Base-by-base conservation (phyloP, 2,113 vertebrate genomes). In the Pterocles orientalis region DNA sequence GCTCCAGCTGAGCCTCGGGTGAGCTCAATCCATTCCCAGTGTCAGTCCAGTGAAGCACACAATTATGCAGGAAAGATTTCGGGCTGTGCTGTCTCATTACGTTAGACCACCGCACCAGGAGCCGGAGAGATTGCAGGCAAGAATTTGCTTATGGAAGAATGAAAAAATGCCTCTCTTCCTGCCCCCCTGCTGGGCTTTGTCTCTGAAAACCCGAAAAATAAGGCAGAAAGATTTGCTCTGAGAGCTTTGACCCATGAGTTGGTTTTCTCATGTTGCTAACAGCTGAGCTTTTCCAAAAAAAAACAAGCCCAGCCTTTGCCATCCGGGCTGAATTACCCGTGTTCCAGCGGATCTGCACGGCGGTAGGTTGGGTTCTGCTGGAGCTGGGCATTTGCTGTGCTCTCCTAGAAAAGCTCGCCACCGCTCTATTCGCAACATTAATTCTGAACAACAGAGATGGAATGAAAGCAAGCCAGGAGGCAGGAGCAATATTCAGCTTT, bases 401-500 rank as follows among this genome's bases (percentile, higher is more conserved):
- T 87, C 90, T 91, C 93, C 91, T 95, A 87, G 96, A 91, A 90
- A 80, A 91, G 66, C 94, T 96, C 89, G 64, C 82, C 4, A 8
- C 73, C 10, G 2, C 62, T 80, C 58, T 89, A 68, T 71, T 25
- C 76, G 85, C 79, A 34, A 39, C 91, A 60, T 84, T 83, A 92
- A 92, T 89, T 86, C 88, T 21, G 26, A 91, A 33, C 76, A 88
- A 15, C 80, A 60, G 88, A 64, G 88, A 71, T 10, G 83, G 90
- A 94, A 77, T 82, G 72, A 91, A 92, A 95, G 87, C 39, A 14
- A 89, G 75, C 57, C 84, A 93, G 2, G 1, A 87, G 65, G 66
- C 68, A 58, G 69, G n/a, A 90, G 87, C 66, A 76, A 20, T 91
- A 62, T 91, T 89, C 82, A 91, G 88, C 62, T 90, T 91, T 80